Conservation (phyloP, 2,888 invertebrate species). For the Mesochorus sp. region DNA sequence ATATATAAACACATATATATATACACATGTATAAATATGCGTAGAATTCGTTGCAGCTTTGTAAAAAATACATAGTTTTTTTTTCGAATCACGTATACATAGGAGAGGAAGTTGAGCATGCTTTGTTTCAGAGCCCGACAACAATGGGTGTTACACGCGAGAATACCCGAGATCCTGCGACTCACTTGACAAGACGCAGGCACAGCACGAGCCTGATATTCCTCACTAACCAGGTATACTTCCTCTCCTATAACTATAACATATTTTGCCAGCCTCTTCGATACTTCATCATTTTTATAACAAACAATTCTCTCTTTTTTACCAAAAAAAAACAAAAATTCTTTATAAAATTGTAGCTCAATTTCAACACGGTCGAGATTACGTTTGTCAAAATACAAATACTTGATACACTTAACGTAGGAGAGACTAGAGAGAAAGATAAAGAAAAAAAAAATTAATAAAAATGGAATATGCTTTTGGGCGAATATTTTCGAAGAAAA, state of each 20-base stretch:
- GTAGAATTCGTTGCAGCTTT: slow-evolving; percentile 52
- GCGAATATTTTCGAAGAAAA: too few species aligned
- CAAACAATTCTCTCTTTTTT: slow-evolving; percentile 56
- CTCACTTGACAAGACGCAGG: slow-evolving; percentile 88
- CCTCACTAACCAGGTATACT: slow-evolving; percentile 85
- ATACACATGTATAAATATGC: too few species aligned
- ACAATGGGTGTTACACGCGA: slow-evolving; percentile 77
- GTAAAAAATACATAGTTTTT: slow-evolving; percentile 56
- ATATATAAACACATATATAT: too few species aligned
- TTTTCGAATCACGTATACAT: too few species aligned
- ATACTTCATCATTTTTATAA: too few species aligned
- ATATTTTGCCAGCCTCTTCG: slow-evolving; percentile 43
- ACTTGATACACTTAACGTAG: too few species aligned
- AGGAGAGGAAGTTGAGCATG: slow-evolving; percentile 77
- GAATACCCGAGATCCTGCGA: slow-evolving; percentile 82
- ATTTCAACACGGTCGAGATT: too few species aligned
- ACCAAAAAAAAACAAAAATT: slow-evolving; percentile 54
- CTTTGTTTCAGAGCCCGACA: slow-evolving; percentile 85
- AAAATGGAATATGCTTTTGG: too few species aligned
- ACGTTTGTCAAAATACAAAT: too few species aligned
- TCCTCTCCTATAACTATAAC: slow-evolving; percentile 68
- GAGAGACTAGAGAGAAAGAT: too few species aligned
- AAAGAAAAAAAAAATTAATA: slow-evolving; percentile 1
- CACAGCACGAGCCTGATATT: slow-evolving; percentile 89
- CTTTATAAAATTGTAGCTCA: too few species aligned